Evolutionary conservation across 1,140 invertebrate species (phyloP).

Genomic region (Aphis gossypii): DNA sequence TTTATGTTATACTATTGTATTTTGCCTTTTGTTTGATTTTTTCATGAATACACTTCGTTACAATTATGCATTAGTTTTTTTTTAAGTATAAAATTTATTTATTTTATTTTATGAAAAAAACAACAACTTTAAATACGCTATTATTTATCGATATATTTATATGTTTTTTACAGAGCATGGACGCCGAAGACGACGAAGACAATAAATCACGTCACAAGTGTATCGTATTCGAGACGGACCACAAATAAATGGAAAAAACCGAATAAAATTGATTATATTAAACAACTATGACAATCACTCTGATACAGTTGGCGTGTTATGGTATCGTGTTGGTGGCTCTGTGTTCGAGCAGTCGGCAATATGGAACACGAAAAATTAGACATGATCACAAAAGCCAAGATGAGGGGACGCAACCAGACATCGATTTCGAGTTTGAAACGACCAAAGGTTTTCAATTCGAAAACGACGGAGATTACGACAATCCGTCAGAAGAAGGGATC

Average conservation of each 20-base stretch:
- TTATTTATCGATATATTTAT: background rate
- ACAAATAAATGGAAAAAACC: background rate
- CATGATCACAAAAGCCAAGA: constrained; percentile 35
- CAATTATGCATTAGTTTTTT: background rate
- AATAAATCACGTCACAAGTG: background rate
- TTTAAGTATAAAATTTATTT: background rate
- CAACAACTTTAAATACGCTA: background rate
- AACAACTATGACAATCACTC: constrained; percentile 29
- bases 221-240: background rate
- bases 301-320: background rate
- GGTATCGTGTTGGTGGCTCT: background rate
- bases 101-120: background rate
- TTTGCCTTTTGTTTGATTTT: background rate
- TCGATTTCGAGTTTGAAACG: constrained; percentile 37
- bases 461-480: background rate
- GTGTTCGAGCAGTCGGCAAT: background rate
- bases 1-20: background rate
- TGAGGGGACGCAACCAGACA: background rate
- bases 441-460: constrained; percentile 7
- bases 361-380: background rate
- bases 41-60: background rate
- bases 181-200: constrained; percentile 28
- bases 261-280: background rate
- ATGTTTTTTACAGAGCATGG: background rate
- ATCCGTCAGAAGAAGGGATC: background rate